Evolutionary conservation across 2,888 invertebrate genomes (phyloP).

Genomic region (Ptychoptera contaminata): DNA sequence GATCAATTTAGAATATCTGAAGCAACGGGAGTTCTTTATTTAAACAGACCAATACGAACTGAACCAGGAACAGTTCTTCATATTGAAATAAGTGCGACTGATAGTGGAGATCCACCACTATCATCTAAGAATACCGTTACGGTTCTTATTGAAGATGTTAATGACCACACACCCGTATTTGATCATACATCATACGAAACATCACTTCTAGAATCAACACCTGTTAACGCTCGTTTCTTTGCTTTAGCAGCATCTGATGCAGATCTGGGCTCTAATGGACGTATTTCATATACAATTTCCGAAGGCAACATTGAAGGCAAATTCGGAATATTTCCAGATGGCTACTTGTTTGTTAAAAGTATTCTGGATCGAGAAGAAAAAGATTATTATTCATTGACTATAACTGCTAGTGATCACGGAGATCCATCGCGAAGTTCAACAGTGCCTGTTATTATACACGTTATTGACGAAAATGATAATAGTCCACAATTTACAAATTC

Average conservation of each 20-base stretch:
- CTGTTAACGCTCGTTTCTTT: conserved; percentile 82
- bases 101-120: conserved; percentile 60
- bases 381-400: conserved; percentile 80
- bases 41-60: conserved; percentile 61
- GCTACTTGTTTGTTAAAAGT: conserved; percentile 75
- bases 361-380: conserved; percentile 75
- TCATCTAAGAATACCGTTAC: conserved; percentile 59
- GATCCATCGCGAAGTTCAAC: conserved; percentile 61
- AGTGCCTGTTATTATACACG: conserved; percentile 82
- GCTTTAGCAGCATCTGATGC: conserved; percentile 78
- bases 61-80: conserved; percentile 55
- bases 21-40: conserved; percentile 75
- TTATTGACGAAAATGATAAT: conserved; percentile 94
- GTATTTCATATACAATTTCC: conserved; percentile 63
- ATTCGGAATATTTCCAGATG: conserved; percentile 93
- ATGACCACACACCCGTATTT: conserved; percentile 91
- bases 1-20: conserved; percentile 71
- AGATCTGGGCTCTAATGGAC: conserved; percentile 68
- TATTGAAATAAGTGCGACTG: conserved; percentile 71
- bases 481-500: conserved; percentile 81
- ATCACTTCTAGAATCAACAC: conserved; percentile 74
- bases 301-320: conserved; percentile 74
- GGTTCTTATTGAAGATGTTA: conserved; percentile 70
- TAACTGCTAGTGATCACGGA: conserved; percentile 71
- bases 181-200: conserved; percentile 86